These are phyloP conservation scores for Steinernema scapterisci DNA, from an alignment of 2,888 invertebrate genomes.

Conservation along the genomic window DNA sequence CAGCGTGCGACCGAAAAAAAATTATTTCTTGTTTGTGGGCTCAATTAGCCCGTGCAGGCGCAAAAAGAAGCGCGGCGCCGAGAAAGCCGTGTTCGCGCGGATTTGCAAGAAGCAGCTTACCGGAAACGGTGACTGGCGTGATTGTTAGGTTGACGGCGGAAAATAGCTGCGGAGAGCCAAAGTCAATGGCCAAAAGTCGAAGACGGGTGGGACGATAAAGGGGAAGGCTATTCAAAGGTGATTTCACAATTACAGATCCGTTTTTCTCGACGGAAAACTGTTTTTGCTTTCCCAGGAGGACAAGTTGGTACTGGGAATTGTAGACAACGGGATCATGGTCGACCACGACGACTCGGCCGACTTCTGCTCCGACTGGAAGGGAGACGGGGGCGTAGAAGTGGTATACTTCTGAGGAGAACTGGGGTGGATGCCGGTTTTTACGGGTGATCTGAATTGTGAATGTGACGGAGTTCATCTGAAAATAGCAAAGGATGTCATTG, in stretches of 20 bases:
- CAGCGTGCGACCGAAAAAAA: background rate
- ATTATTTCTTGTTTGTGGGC: constrained; percentile 9
- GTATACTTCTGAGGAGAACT: constrained; percentile 47
- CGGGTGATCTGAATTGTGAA: constrained; percentile 63
- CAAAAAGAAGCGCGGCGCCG: background rate
- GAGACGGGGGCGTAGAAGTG: constrained; percentile 53
- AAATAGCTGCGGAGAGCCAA: constrained; percentile 65
- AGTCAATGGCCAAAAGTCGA: constrained; percentile 60
- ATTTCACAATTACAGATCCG: constrained; percentile 42
- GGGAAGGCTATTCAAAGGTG: constrained; percentile 10
- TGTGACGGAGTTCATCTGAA: constrained; percentile 56
- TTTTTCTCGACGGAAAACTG: constrained; percentile 42
- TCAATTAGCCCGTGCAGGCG: background rate
- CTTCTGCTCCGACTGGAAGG: constrained; percentile 46
- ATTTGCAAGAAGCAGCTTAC: constrained; percentile 40
- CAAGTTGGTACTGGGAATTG: constrained; percentile 59
- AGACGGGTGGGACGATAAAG: constrained; percentile 10
- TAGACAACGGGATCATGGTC: constrained; percentile 64
- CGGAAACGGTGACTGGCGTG: constrained; percentile 64
- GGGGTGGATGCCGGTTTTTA: constrained; percentile 61
- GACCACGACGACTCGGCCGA: constrained; percentile 44
- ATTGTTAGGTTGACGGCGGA: constrained; percentile 59
- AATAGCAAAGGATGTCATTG: no score
- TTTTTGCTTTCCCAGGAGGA: constrained; percentile 36
- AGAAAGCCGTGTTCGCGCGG: background rate